Evolutionary conservation across 37 sponge, comb jelly and placozoan genomes (phyloP).

Genomic region (Ephydatia muelleri): DNA sequence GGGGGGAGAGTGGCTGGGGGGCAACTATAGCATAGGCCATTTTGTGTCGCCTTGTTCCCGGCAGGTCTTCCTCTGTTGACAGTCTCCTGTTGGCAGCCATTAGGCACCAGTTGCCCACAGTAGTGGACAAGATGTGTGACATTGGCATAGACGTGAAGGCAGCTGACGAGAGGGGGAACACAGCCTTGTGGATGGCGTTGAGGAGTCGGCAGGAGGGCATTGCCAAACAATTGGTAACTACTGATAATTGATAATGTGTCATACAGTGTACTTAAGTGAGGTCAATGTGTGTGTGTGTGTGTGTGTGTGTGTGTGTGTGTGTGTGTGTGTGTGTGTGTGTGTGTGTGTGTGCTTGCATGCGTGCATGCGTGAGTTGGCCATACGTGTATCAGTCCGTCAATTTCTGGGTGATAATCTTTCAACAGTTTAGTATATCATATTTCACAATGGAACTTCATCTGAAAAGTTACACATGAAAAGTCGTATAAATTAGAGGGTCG

Average conservation of each 20-base stretch:
- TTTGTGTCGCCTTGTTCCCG: neutral
- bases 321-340: neutral
- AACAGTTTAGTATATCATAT: too few species aligned
- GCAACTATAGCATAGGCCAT: too few species aligned
- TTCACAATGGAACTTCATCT: too few species aligned
- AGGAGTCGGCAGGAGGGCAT: slow-evolving; percentile 74
- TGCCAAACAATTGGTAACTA: slow-evolving; percentile 76
- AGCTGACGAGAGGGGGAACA: slow-evolving; percentile 71
- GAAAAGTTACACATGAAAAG: too few species aligned
- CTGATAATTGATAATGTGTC: neutral
- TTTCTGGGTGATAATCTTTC: too few species aligned
- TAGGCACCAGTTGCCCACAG: slow-evolving; percentile 60
- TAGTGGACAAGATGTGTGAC: slow-evolving; percentile 84
- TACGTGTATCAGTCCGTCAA: too few species aligned
- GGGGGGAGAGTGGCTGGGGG: too few species aligned
- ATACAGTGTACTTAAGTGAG: slow-evolving; percentile 5
- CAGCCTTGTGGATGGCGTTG: slow-evolving; percentile 91
- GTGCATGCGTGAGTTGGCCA: neutral
- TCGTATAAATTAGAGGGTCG: too few species aligned
- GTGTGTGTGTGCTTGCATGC: slow-evolving; percentile 25
- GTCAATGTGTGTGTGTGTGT: slow-evolving; percentile 5
- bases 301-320: neutral
- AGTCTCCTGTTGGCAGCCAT: slow-evolving; percentile 71
- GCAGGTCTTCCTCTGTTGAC: slow-evolving; percentile 53
- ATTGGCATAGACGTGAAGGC: slow-evolving; percentile 69